These are phyloP conservation scores for Apodemia zela DNA, from an alignment of 2,888 invertebrate species.

Conservation along the genomic window DNA sequence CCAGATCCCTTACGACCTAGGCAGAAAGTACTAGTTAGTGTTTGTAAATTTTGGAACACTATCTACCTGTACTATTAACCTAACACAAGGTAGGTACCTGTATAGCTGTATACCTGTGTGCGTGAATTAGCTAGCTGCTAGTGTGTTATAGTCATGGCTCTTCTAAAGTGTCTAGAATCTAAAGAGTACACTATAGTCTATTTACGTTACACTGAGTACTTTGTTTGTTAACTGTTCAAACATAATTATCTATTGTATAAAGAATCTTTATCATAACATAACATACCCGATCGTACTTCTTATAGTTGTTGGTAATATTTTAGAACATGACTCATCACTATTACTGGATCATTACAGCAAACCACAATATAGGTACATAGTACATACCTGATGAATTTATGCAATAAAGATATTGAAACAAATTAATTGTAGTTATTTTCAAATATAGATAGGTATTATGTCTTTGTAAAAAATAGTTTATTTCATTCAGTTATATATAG, in stretches of 20 bases:
- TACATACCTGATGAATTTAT: neutral
- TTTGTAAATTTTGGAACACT: no score
- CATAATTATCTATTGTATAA: conserved; percentile 6
- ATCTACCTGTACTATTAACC: no score
- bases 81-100: no score
- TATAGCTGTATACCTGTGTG: no score
- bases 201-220: neutral
- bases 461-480: no score
- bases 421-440: neutral
- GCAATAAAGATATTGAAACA: neutral
- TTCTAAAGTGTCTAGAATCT: neutral
- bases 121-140: no score
- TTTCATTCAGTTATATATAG: no score
- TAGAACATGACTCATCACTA: neutral
- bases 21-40: no score
- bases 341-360: neutral
- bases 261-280: neutral
- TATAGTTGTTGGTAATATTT: neutral
- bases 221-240: conserved; percentile 10
- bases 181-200: neutral
- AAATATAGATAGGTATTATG: neutral
- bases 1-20: no score
- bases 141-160: no score
- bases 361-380: neutral
- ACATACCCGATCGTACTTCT: neutral